Conservation (phyloP, 2,797 vertebrate genomes). For the Xenopus petersii region DNA sequence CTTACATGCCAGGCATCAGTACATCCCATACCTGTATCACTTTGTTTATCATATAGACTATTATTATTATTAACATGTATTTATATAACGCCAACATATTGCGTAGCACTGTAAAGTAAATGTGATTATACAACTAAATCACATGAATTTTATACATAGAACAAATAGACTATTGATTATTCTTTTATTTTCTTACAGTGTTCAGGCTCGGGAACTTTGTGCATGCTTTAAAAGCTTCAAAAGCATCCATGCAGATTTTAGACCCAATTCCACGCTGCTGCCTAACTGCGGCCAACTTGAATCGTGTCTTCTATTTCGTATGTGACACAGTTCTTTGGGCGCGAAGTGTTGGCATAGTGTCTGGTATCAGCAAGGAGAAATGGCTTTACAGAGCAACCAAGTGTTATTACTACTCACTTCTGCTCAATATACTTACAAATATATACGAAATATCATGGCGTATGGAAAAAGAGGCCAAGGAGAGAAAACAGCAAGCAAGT, state of each 20-base stretch:
- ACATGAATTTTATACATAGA: no score
- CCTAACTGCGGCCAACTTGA: slow-evolving; percentile 79
- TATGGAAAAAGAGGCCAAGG: slow-evolving; percentile 64
- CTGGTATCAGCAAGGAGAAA: slow-evolving; percentile 68
- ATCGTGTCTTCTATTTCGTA: slow-evolving; percentile 81
- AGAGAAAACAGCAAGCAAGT: slow-evolving; percentile 54
- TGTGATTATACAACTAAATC: no score
- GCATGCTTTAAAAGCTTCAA: slow-evolving; percentile 79
- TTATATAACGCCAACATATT: no score
- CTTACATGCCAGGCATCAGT: no score
- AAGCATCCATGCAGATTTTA: slow-evolving; percentile 67
- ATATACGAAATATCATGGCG: slow-evolving; percentile 73
- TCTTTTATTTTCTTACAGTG: slow-evolving; percentile 73
- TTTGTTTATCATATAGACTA: no score
- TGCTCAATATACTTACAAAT: slow-evolving; percentile 78
- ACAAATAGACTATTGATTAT: no score
- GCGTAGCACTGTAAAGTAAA: no score
- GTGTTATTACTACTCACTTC: slow-evolving; percentile 78
- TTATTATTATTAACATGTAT: no score
- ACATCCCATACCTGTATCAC: no score
- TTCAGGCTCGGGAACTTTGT: slow-evolving; percentile 85
- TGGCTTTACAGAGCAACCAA: slow-evolving; percentile 78
- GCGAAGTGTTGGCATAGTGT: slow-evolving; percentile 69
- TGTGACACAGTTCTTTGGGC: slow-evolving; percentile 87
- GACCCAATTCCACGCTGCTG: slow-evolving; percentile 78